Evolutionary conservation across 2,888 invertebrate genomes (phyloP).

Genomic region (Sericinus montela): DNA sequence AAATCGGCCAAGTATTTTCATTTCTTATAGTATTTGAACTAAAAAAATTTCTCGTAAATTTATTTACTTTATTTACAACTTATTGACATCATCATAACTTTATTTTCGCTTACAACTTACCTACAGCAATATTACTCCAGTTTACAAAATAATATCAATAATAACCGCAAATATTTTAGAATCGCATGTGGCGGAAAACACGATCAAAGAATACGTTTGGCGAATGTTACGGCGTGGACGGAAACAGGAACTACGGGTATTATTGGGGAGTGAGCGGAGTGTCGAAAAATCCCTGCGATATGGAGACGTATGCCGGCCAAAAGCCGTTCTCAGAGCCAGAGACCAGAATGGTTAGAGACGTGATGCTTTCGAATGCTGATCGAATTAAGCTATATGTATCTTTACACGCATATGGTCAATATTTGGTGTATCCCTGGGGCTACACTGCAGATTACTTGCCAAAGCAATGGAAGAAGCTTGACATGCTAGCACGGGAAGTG

Average conservation of each 20-base stretch:
- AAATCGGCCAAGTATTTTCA: too few species aligned
- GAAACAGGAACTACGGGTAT: constrained; percentile 84
- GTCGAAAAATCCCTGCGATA: constrained; percentile 78
- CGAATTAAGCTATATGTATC: constrained; percentile 82
- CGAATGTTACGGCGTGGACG: constrained; percentile 81
- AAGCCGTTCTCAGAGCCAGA: constrained; percentile 82
- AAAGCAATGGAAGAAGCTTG: constrained; percentile 63
- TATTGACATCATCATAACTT: too few species aligned
- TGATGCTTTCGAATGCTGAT: constrained; percentile 66
- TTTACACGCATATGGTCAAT: constrained; percentile 84
- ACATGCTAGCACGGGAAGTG: constrained; percentile 55
- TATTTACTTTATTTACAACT: too few species aligned
- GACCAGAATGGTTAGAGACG: constrained; percentile 72
- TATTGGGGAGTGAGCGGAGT: constrained; percentile 84
- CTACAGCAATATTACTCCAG: too few species aligned
- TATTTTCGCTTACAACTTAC: too few species aligned
- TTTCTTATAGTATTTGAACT: too few species aligned
- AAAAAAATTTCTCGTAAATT: too few species aligned
- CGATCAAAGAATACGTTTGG: constrained; percentile 50
- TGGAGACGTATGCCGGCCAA: constrained; percentile 80
- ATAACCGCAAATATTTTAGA: constrained; percentile 58
- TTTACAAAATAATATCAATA: too few species aligned
- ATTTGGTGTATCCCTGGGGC: constrained; percentile 82
- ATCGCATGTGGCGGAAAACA: constrained; percentile 83
- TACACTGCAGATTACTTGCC: constrained; percentile 72